These are phyloP conservation scores for Ibidorhyncha struthersii DNA, from an alignment of 2,113 vertebrate species.

Conservation along the genomic window DNA sequence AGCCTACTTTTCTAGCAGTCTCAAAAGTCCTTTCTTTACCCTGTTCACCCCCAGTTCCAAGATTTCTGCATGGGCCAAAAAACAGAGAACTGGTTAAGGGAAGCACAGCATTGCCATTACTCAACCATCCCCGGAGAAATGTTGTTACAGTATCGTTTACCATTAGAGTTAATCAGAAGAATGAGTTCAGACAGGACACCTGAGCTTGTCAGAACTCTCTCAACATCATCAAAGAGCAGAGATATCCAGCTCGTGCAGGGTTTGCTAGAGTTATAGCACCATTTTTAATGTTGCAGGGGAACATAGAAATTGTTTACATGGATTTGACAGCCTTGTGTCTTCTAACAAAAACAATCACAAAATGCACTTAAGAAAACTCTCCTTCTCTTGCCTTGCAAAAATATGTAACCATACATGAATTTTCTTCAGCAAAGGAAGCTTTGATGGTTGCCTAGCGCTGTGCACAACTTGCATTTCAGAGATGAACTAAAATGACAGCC, in stretches of 20 bases:
- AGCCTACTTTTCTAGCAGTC: background rate
- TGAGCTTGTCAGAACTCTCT: background rate
- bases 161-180: background rate
- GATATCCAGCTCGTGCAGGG: background rate
- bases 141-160: background rate
- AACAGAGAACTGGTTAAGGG: background rate
- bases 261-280: background rate
- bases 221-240: background rate
- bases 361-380: background rate
- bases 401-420: background rate
- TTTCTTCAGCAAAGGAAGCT: background rate
- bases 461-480: background rate
- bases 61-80: background rate
- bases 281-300: background rate
- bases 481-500: background rate
- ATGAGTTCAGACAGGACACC: background rate
- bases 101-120: background rate
- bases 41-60: background rate
- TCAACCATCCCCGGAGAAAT: background rate
- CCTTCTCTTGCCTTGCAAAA: background rate
- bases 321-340: background rate
- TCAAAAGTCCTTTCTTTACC: background rate
- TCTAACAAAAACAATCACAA: background rate
- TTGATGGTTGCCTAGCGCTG: background rate
- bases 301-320: rapidly evolving